Evolutionary conservation across 92 coral and sea anemone species (phyloP).

Genomic region (Zoanthus sociatus): DNA sequence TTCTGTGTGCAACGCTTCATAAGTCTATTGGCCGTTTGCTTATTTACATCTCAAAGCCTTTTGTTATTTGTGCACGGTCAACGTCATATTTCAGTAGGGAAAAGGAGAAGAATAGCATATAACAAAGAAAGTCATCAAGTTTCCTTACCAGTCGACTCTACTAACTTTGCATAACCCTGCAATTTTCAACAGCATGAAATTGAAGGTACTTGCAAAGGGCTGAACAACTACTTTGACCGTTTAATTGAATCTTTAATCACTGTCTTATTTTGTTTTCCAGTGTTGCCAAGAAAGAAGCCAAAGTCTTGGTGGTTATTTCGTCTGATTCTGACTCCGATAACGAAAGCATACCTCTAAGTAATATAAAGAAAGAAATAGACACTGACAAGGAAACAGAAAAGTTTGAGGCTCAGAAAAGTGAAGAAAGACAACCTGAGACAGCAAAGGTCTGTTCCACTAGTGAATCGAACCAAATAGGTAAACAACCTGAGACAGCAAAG

Average conservation of each 20-base stretch:
- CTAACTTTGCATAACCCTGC: too few species aligned
- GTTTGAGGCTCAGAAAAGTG: background rate
- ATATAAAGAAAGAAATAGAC: conserved; percentile 37
- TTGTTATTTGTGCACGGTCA: too few species aligned
- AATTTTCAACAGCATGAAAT: too few species aligned
- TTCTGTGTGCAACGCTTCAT: too few species aligned
- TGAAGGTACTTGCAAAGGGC: too few species aligned
- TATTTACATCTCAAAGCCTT: too few species aligned
- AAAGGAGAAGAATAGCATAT: too few species aligned
- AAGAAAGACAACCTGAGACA: background rate
- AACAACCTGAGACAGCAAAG: background rate
- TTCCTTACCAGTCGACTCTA: too few species aligned
- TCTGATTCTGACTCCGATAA: conserved; percentile 45
- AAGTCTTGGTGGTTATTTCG: conserved; percentile 35
- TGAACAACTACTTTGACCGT: too few species aligned
- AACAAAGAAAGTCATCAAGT: too few species aligned
- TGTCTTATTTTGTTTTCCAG: background rate
- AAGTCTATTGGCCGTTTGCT: too few species aligned
- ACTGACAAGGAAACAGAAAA: conserved; percentile 28
- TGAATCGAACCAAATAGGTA: background rate
- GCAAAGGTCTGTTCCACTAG: background rate
- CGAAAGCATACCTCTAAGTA: conserved; percentile 16
- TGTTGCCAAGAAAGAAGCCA: conserved; percentile 30
- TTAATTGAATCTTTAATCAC: background rate
- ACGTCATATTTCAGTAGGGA: too few species aligned